phyloP scores from a whole-genome alignment of 92 coral and sea anemone genomes.

The Parazoanthus atlanticus region DNA sequence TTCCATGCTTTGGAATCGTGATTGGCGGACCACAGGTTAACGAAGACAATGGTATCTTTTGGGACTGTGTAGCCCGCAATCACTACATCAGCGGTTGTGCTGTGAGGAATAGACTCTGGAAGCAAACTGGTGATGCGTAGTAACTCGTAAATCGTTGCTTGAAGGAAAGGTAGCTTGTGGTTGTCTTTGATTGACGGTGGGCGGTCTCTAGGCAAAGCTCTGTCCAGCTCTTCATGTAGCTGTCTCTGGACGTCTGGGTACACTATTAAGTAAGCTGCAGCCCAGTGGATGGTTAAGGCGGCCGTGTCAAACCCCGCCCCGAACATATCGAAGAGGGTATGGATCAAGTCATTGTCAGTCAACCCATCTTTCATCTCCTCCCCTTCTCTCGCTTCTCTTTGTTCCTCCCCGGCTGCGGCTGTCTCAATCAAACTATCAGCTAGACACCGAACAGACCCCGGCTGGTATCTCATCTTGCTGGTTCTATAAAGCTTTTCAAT shows the following conservation, averaged over 20 bases:
- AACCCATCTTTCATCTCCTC: background rate
- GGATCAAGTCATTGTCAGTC: constrained; percentile 42
- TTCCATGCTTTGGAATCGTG: constrained; percentile 62
- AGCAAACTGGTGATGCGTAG: constrained; percentile 60
- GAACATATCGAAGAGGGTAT: constrained; percentile 62
- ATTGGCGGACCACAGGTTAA: constrained; percentile 77
- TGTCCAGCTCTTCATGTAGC: constrained; percentile 74
- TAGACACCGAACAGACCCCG: background rate
- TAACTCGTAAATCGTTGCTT: constrained; percentile 70
- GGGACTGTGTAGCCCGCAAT: constrained; percentile 71
- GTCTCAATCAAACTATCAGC: constrained; percentile 19
- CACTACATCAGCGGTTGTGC: constrained; percentile 62
- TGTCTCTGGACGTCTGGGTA: constrained; percentile 66
- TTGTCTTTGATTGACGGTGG: constrained; percentile 64
- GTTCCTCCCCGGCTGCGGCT: background rate
- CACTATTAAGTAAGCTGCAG: constrained; percentile 65
- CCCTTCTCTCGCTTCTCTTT: background rate
- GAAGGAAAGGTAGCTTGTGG: constrained; percentile 59
- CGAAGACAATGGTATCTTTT: constrained; percentile 72
- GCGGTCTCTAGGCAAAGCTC: constrained; percentile 56
- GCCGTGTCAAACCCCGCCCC: constrained; percentile 78
- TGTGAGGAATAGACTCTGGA: constrained; percentile 71
- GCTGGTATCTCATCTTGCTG: background rate
- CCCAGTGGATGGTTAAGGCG: constrained; percentile 64
- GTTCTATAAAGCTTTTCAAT: constrained; percentile 16